These are phyloP conservation scores for Drosophila mimetica DNA, from an alignment of 2,888 invertebrate genomes.

Conservation along the genomic window DNA sequence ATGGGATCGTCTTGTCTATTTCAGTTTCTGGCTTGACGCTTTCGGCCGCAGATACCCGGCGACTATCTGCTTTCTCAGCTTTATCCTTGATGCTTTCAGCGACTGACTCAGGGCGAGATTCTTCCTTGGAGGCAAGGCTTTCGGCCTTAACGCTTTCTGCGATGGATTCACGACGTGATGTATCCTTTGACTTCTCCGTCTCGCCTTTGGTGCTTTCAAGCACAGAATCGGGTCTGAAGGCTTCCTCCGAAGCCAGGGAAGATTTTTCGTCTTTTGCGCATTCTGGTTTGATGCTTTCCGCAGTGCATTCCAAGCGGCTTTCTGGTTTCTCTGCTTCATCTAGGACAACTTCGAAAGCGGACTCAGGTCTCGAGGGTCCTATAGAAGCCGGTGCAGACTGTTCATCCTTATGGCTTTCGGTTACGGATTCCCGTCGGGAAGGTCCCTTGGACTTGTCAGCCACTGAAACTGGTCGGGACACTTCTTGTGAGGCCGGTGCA, in stretches of 20 bases:
- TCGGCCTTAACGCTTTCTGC: constrained; percentile 26
- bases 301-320: constrained; percentile 67
- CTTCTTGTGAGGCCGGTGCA: constrained; percentile 27
- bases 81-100: constrained; percentile 45
- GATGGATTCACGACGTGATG: constrained; percentile 45
- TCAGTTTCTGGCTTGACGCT: constrained; percentile 2
- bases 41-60: constrained; percentile 17
- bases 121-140: constrained; percentile 35
- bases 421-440: constrained; percentile 23
- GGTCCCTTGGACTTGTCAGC: constrained; percentile 32
- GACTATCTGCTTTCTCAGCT: constrained; percentile 4
- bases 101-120: constrained; percentile 47
- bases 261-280: constrained; percentile 29
- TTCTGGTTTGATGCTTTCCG: constrained; percentile 13
- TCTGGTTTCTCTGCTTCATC: constrained; percentile 37
- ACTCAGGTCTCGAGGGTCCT: constrained; percentile 35
- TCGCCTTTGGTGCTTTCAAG: constrained; percentile 2
- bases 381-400: constrained; percentile 15
- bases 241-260: constrained; percentile 13
- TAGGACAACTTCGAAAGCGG: constrained; percentile 12
- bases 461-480: constrained; percentile 46
- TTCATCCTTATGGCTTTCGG: constrained; percentile 26
- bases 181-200: constrained; percentile 49
- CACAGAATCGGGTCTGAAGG: background rate
- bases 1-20: constrained; percentile 34